phyloP scores from a whole-genome alignment of 2,113 vertebrate genomes.

The Campylomormyrus numenius region DNA sequence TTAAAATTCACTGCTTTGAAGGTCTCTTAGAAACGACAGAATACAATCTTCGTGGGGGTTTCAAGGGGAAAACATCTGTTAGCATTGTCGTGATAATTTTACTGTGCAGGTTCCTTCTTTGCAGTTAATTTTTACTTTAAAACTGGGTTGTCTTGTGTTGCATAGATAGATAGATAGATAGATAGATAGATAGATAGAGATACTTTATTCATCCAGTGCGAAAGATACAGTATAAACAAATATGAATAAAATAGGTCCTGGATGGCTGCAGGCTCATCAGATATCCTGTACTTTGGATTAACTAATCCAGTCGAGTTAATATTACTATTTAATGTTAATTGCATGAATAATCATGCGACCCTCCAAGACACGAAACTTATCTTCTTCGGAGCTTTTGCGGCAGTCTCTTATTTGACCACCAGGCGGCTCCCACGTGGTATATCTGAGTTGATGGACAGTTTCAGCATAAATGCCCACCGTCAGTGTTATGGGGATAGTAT shows the following conservation, averaged over 20 bases:
- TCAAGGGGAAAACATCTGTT: neutral
- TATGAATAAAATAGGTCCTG: neutral
- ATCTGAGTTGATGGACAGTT: neutral
- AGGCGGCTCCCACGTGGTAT: slow-evolving; percentile 14
- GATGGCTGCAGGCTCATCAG: neutral
- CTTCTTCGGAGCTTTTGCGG: neutral
- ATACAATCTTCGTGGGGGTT: neutral
- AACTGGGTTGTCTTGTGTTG: neutral
- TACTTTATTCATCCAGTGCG: neutral
- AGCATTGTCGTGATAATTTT: neutral
- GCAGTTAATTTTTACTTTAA: neutral
- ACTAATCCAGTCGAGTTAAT: neutral
- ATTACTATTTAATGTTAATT: neutral
- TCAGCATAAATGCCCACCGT: neutral
- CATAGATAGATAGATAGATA: neutral
- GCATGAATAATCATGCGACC: neutral
- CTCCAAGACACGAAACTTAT: neutral
- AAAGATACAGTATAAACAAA: neutral
- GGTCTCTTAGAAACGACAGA: neutral
- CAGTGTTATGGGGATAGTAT: neutral
- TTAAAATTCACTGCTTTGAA: neutral
- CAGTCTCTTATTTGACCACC: slow-evolving; percentile 14
- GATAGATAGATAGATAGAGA: too few relatives aligned
- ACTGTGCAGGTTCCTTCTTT: neutral
- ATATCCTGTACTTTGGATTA: neutral